These are phyloP conservation scores for Caenorhabditis uteleia DNA, from an alignment of 2,888 invertebrate species.

Conservation along the genomic window DNA sequence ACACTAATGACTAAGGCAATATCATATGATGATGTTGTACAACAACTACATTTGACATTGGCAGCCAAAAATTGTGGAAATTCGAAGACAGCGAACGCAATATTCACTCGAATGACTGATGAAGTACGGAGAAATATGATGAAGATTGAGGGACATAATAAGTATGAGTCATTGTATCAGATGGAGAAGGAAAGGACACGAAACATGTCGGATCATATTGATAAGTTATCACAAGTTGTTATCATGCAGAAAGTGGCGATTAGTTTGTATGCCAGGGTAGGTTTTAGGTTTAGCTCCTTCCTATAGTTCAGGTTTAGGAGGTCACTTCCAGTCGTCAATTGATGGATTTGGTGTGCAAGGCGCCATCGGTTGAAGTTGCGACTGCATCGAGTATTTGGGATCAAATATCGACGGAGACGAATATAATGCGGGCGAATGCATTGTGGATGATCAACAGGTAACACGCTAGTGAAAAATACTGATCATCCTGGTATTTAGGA, in stretches of 20 bases:
- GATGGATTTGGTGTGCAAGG: slow-evolving; percentile 28
- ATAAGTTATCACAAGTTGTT: slow-evolving; percentile 15
- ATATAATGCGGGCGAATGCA: slow-evolving; percentile 13
- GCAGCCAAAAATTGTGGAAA: slow-evolving; percentile 8
- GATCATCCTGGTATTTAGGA: slow-evolving; percentile 8
- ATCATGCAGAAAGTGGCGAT: slow-evolving; percentile 24
- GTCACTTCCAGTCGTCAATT: slow-evolving; percentile 29
- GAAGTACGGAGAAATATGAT: slow-evolving; percentile 15
- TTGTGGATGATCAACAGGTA: slow-evolving; percentile 30
- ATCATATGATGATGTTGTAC: slow-evolving; percentile 12
- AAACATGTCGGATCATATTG: slow-evolving; percentile 17
- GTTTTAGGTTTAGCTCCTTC: too few relatives aligned
- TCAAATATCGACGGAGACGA: slow-evolving; percentile 26
- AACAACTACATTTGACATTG: slow-evolving; percentile 16
- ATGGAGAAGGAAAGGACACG: slow-evolving; percentile 15
- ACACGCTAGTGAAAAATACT: neutral
- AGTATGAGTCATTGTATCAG: slow-evolving; percentile 4
- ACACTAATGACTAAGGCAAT: slow-evolving; percentile 5
- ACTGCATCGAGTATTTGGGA: slow-evolving; percentile 31
- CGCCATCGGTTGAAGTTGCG: slow-evolving; percentile 10
- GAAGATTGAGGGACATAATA: slow-evolving; percentile 3
- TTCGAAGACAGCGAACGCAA: neutral
- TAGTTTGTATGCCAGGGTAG: slow-evolving; percentile 24
- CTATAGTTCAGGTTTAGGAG: too few relatives aligned
- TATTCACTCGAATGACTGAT: neutral